Base-by-base conservation (phyloP, 2,113 vertebrate species). In the Planiliza haematocheilus region DNA sequence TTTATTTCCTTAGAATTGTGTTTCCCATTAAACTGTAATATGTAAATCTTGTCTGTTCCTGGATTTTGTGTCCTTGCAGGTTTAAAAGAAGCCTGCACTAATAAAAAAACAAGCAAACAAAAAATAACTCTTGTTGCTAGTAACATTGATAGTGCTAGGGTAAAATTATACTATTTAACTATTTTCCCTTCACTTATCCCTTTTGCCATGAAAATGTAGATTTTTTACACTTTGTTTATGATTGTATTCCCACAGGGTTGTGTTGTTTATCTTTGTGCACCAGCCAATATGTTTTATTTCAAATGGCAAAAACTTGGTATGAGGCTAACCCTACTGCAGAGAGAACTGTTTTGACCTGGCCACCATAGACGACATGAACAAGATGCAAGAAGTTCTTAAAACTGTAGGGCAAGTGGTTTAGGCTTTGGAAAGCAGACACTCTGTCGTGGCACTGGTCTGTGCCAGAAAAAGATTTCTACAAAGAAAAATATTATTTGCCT, bases 291-390 rank as follows among this genome's bases (percentile, higher is more conserved):
- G 0, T 18, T 10, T 41, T 72, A 1, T 1, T 68, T 7, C 0
- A 41, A 4, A 61, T 0, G 0, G 18, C 67, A 10, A 76, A 64
- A 41, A 64, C 24, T 48, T 46, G 58, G 57, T 11, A 4, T 1
- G 51, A 46, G 1, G 78, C 78, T 52, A 59, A 46, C 45, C 4
- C 14, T 81, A 46, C 64, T 81, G 78, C 65, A 81, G 65, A 36
- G 45, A 58, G 16, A 58, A 36, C 0, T 60, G 30, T 12, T 2
- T 68, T 0, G 70, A 82, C 46, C 63, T 81, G 73, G 53, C 66
- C 38, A 77, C 69, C 52, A 36, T 77, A 7, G 10, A 74, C 8
- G 34, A 56, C 72, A 50, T 72, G 51, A 30, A 1, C 3, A 46
- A 80, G 52, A 70, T 79, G 63, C 2, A 62, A n/a, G 7, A 0